phyloP scores from a whole-genome alignment of 2,797 vertebrate genomes.

The Amphiprion clarkii region DNA sequence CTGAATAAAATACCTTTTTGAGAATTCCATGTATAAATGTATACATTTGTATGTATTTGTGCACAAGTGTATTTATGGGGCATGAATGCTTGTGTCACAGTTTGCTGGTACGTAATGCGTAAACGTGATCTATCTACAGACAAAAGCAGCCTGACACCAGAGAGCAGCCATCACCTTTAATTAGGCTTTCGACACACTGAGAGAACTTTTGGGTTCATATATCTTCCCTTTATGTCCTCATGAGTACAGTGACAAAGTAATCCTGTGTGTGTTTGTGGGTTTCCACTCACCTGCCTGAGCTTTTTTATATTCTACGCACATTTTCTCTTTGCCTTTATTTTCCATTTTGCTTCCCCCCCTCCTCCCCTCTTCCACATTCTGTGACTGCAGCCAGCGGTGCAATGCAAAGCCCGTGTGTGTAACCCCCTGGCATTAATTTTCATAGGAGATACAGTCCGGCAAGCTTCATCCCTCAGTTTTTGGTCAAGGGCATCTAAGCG shows the following conservation, averaged over 20 bases:
- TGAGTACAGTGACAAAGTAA: constrained; percentile 24
- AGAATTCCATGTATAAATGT: background rate
- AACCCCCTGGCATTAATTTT: constrained; percentile 80
- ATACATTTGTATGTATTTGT: background rate
- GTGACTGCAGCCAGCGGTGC: constrained; percentile 35
- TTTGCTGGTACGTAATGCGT: background rate
- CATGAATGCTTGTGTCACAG: background rate
- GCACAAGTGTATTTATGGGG: background rate
- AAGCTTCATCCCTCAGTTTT: constrained; percentile 69
- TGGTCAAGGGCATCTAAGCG: constrained; percentile 76
- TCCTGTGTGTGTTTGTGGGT: constrained; percentile 14
- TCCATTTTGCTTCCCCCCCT: background rate
- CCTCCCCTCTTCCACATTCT: background rate
- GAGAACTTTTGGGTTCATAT: background rate
- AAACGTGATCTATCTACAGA: background rate
- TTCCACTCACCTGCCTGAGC: constrained; percentile 9
- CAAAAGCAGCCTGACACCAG: background rate
- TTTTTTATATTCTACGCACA: constrained; percentile 28
- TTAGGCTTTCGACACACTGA: constrained; percentile 17
- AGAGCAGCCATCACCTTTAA: constrained; percentile 7
- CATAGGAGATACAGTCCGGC: constrained; percentile 72
- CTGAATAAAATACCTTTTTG: background rate
- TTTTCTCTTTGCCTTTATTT: background rate
- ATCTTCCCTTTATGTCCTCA: constrained; percentile 3
- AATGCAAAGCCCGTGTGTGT: constrained; percentile 54